Conservation (phyloP, 2,113 vertebrate species). For the Notechis scutatus region DNA sequence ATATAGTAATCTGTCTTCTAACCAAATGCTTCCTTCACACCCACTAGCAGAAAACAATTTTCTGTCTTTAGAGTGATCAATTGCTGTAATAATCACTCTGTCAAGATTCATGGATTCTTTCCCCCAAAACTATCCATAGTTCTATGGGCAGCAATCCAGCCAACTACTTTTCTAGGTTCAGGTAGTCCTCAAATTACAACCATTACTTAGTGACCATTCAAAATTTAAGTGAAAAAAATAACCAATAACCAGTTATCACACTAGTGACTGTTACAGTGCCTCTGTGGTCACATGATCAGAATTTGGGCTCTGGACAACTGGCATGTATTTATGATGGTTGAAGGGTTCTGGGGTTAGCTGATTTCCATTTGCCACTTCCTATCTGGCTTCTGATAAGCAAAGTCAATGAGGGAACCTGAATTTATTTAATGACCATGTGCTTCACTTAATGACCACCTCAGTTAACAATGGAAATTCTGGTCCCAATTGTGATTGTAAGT, state of each 20-base stretch:
- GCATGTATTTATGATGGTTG: not conserved
- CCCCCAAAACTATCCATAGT: not conserved
- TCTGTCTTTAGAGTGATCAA: not conserved
- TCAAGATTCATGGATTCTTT: not conserved
- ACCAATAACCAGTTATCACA: not conserved
- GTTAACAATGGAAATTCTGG: not conserved
- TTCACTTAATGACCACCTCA: not conserved
- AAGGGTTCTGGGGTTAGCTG: not conserved
- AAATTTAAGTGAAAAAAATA: not conserved
- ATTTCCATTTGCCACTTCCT: not conserved
- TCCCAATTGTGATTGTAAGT: not conserved
- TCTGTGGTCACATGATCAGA: not conserved
- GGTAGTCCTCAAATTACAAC: not conserved
- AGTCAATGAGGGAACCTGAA: not conserved
- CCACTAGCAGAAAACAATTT: not conserved
- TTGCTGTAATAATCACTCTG: not conserved
- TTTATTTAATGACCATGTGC: not conserved
- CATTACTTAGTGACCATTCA: not conserved
- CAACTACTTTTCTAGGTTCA: not conserved
- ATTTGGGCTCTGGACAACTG: not conserved
- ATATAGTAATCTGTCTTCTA: conserved; percentile 2
- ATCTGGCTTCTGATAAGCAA: not conserved
- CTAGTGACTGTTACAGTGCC: not conserved
- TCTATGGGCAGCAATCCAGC: not conserved
- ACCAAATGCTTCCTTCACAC: not conserved